Conservation (phyloP, 2,113 vertebrate species). For the Uropsilus gracilis region DNA sequence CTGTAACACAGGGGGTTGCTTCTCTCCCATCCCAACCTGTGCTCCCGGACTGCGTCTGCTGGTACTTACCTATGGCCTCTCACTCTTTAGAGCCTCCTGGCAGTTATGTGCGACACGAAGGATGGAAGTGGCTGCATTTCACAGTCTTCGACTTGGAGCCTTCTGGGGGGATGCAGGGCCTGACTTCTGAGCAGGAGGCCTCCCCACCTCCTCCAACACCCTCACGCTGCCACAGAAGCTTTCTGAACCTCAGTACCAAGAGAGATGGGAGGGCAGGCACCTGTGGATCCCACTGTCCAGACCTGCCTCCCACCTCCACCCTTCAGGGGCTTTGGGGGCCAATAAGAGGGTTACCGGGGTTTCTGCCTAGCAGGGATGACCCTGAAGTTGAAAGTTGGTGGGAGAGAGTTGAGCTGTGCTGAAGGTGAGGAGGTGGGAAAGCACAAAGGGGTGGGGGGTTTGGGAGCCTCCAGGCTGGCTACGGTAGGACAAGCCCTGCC, state of each 20-base stretch:
- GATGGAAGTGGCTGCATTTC: neutral
- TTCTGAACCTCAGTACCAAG: neutral
- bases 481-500: fast-evolving
- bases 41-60: fast-evolving
- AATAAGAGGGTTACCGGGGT: fast-evolving
- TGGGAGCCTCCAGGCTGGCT: neutral
- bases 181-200: neutral
- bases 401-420: fast-evolving
- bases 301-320: neutral
- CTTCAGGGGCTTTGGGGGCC: neutral
- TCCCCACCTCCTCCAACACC: fast-evolving
- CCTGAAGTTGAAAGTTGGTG: neutral
- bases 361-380: fast-evolving
- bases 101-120: neutral
- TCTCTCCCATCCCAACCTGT: no score
- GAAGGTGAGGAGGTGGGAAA: neutral
- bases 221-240: fast-evolving
- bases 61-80: neutral
- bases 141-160: neutral
- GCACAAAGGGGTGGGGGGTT: neutral
- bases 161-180: neutral
- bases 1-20: neutral
- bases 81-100: fast-evolving
- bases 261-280: neutral
- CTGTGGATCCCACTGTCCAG: neutral